Percentiles rank a stretch among this genome's conserved stretches.
Conservation (phyloP, 2,113 vertebrate genomes). For the Panthera tigris region DNA sequence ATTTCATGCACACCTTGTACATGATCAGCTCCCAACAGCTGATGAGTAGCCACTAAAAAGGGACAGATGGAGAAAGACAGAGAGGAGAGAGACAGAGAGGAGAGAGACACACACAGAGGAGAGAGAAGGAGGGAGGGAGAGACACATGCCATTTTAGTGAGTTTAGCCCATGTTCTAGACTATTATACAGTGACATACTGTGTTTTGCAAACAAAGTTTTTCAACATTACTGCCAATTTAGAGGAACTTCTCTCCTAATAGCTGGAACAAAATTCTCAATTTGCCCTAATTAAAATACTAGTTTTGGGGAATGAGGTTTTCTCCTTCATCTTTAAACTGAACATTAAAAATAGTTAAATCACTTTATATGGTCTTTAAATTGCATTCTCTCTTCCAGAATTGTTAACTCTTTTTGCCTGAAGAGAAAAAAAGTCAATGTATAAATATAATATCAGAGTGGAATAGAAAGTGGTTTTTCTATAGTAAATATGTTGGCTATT, state of each 20-base stretch:
- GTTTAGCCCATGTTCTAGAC: background rate
- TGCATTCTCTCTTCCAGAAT: constrained; percentile 43
- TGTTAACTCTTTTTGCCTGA: constrained; percentile 19
- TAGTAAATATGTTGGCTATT: constrained; percentile 58
- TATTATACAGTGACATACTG: background rate
- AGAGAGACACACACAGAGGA: background rate
- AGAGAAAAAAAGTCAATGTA: constrained; percentile 36
- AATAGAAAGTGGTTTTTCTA: constrained; percentile 56
- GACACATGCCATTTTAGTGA: background rate
- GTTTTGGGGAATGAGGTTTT: constrained; percentile 55
- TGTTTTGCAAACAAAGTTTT: constrained; percentile 35
- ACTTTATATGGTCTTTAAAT: constrained; percentile 46
- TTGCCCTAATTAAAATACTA: constrained; percentile 57
- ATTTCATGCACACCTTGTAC: constrained; percentile 16
- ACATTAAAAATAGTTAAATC: constrained; percentile 65
- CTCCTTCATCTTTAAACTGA: constrained; percentile 60
- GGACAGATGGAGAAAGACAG: background rate
- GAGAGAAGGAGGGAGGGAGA: background rate
- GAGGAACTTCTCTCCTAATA: constrained; percentile 51
- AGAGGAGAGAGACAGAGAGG: background rate
- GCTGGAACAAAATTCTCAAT: constrained; percentile 50
- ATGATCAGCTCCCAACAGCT: background rate
- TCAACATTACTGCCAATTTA: constrained; percentile 52
- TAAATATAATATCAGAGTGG: constrained; percentile 57
- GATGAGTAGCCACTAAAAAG: constrained; percentile 14